These are phyloP conservation scores for Plecturocebus donacophilus DNA, from an alignment of 2,113 vertebrate genomes.

Conservation along the genomic window DNA sequence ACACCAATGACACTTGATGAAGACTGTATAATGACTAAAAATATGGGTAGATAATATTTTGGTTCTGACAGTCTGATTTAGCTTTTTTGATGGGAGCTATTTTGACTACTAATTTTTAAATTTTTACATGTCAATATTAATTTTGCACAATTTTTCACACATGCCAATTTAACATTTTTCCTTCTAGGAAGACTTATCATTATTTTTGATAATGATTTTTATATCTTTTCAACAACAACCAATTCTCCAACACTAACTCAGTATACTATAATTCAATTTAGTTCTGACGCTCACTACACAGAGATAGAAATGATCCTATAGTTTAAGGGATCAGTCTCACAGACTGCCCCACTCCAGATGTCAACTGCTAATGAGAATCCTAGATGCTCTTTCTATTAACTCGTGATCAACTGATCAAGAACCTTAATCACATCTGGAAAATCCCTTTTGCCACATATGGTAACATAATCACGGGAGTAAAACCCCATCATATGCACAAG, in stretches of 20 bases:
- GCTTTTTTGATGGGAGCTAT: background rate
- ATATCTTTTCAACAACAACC: background rate
- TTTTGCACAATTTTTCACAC: background rate
- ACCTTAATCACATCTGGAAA: background rate
- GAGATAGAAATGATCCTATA: background rate
- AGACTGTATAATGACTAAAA: background rate
- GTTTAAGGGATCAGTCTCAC: background rate
- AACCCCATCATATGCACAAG: background rate
- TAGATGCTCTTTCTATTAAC: background rate
- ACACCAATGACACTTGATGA: background rate
- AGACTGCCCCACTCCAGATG: background rate
- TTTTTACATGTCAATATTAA: background rate
- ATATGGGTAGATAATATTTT: background rate
- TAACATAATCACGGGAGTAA: background rate
- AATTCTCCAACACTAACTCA: background rate
- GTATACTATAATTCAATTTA: background rate
- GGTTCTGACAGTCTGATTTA: background rate
- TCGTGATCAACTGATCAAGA: background rate
- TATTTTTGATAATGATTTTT: background rate
- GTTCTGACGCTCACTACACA: background rate
- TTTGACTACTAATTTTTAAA: background rate
- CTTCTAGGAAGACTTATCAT: background rate
- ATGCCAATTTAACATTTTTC: background rate
- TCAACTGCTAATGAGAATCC: background rate
- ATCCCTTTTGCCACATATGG: background rate